Conservation (phyloP, 2,888 invertebrate genomes). For the Willowsia nigromaculata region DNA sequence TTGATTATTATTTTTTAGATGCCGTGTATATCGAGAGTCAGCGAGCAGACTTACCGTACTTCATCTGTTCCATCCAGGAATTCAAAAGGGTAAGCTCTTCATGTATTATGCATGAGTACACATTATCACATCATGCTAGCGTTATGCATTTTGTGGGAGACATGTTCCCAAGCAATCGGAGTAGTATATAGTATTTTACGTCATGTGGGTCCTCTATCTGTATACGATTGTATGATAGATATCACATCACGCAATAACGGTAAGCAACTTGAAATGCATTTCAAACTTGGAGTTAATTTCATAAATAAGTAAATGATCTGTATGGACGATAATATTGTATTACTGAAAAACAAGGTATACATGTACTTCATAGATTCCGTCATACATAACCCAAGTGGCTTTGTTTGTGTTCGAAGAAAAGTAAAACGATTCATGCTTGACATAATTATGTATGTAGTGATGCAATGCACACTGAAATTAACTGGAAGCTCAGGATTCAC, state of each 20-base stretch:
- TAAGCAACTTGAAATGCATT: not conserved
- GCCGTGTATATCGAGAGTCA: constrained; percentile 81
- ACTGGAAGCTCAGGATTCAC: no score
- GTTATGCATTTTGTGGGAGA: not conserved
- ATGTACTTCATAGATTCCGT: no score
- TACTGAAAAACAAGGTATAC: not conserved
- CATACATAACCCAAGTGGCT: no score
- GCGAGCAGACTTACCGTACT: constrained; percentile 81
- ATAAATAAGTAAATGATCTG: not conserved
- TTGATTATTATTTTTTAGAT: constrained; percentile 80
- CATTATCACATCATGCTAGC: constrained; percentile 68
- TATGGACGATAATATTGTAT: not conserved
- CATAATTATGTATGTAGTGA: not conserved
- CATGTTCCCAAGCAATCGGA: not conserved
- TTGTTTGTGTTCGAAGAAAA: no score
- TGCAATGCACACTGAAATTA: no score
- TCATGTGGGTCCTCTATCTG: constrained; percentile 5
- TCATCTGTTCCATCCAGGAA: constrained; percentile 81
- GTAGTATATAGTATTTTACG: not conserved
- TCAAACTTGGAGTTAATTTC: not conserved
- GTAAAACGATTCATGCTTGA: not conserved
- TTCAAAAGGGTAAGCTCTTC: constrained; percentile 80
- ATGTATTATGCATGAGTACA: constrained; percentile 67
- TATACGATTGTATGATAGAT: not conserved
- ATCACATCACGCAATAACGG: not conserved